Conservation (phyloP, 2,113 vertebrate genomes). For the Campylomormyrus numenius region DNA sequence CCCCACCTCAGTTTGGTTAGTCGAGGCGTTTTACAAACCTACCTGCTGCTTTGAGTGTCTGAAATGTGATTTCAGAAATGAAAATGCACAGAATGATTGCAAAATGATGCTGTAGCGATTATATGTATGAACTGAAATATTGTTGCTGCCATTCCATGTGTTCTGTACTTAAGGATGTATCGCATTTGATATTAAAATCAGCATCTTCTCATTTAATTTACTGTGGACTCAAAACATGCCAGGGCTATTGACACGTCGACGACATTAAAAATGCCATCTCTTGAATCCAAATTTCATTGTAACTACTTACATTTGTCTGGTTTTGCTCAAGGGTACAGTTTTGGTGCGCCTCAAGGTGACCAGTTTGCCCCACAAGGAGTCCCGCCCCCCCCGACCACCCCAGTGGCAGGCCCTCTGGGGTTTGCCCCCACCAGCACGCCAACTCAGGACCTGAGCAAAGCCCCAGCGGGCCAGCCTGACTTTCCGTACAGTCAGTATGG, state of each 20-base stretch:
- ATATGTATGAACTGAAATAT: not conserved
- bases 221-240: not conserved
- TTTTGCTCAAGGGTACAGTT: constrained; percentile 77
- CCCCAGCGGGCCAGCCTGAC: constrained; percentile 86
- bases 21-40: constrained; percentile 25
- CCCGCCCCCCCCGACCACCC: constrained; percentile 86
- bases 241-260: not conserved
- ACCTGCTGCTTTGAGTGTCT: not conserved
- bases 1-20: constrained; percentile 94
- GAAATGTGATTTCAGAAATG: not conserved
- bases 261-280: not conserved
- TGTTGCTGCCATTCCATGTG: not conserved
- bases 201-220: not conserved
- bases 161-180: not conserved
- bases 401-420: constrained; percentile 79
- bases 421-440: constrained; percentile 92
- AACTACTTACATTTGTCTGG: not conserved
- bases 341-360: constrained; percentile 87
- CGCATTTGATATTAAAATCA: not conserved
- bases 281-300: not conserved
- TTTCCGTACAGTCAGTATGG: constrained; percentile 96
- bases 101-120: not conserved
- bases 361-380: constrained; percentile 88
- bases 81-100: not conserved
- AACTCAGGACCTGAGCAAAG: constrained; percentile 97